Conservation (phyloP, 2,888 invertebrate genomes). For the Acrocyrtus sp. region DNA sequence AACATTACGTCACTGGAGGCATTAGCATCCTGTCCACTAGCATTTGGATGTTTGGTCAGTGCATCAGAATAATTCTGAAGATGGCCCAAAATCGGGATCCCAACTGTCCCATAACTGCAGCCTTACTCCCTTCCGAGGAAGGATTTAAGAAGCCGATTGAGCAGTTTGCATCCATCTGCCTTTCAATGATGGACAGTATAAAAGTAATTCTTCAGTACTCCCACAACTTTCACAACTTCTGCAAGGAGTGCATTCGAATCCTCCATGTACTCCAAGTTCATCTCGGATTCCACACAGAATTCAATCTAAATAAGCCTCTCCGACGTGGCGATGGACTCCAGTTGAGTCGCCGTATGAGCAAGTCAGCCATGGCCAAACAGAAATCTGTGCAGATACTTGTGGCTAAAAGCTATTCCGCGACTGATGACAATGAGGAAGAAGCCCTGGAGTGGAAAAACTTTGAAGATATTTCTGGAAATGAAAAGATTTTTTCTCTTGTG, state of each 20-base stretch:
- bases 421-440: background rate
- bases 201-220: conserved; percentile 22
- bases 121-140: conserved; percentile 5
- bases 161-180: conserved; percentile 17
- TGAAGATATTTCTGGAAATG: conserved; percentile 20
- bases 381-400: conserved; percentile 10
- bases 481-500: conserved; percentile 9
- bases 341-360: background rate
- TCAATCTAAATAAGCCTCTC: conserved; percentile 5
- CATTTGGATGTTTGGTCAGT: conserved; percentile 25
- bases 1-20: conserved; percentile 1
- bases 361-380: background rate
- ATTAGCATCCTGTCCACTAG: conserved; percentile 14
- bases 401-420: background rate
- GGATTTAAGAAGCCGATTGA: conserved; percentile 17
- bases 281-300: conserved; percentile 4
- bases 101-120: background rate
- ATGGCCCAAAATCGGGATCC: background rate
- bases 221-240: conserved; percentile 35
- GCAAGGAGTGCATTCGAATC: conserved; percentile 29
- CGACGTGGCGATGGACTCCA: conserved; percentile 19
- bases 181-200: conserved; percentile 8
- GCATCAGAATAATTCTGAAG: conserved; percentile 10
- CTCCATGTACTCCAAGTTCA: conserved; percentile 23
- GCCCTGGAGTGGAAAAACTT: conserved; percentile 20